These are phyloP conservation scores for Cyclura pinguis DNA, from an alignment of 2,797 vertebrate genomes.

Conservation along the genomic window DNA sequence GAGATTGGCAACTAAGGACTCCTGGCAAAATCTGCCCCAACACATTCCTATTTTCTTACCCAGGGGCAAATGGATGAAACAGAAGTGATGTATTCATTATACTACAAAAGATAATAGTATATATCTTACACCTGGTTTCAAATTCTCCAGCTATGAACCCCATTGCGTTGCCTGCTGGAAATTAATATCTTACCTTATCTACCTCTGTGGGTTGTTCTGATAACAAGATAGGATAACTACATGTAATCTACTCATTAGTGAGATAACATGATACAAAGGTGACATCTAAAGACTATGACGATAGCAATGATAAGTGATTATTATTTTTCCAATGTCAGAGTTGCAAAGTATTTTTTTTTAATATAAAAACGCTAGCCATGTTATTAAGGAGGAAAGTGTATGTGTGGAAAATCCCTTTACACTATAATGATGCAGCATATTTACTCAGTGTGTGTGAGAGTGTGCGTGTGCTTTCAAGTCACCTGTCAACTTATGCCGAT, in stretches of 20 bases:
- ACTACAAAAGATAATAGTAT: neutral
- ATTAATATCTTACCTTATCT: neutral
- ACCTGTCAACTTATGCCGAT: too few relatives aligned
- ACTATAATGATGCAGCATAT: neutral
- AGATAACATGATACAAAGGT: neutral
- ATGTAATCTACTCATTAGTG: neutral
- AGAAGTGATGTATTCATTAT: neutral
- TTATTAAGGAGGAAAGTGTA: neutral
- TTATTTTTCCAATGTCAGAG: neutral
- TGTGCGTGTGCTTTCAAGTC: too few relatives aligned
- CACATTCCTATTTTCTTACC: neutral
- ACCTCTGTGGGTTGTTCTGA: neutral
- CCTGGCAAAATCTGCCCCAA: neutral
- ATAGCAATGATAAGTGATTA: neutral
- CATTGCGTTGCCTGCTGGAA: neutral
- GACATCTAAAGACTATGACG: neutral
- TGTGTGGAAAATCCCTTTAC: neutral
- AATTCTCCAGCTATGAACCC: neutral
- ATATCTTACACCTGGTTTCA: neutral
- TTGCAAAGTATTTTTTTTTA: neutral
- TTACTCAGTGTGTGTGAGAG: neutral
- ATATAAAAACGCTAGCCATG: neutral
- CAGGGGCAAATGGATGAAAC: neutral
- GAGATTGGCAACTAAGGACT: neutral
- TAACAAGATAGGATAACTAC: neutral